A percentile compares a stretch with the other conserved stretches of the same genome.
These are phyloP conservation scores for Agelaius phoeniceus DNA, from an alignment of 2,113 vertebrate genomes.

Conservation along the genomic window DNA sequence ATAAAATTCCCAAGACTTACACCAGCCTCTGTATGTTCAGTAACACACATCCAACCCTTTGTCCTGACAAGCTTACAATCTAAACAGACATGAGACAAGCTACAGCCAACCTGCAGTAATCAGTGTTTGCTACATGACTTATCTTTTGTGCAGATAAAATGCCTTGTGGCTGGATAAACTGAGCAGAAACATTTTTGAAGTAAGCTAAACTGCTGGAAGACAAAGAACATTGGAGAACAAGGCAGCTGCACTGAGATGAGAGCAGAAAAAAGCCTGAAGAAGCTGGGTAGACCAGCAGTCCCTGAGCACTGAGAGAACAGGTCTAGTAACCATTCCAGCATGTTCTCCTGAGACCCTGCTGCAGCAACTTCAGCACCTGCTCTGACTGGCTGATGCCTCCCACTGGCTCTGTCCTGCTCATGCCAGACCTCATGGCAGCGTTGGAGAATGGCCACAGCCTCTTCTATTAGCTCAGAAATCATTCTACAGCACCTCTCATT, in stretches of 20 bases:
- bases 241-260: background rate
- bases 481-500: background rate
- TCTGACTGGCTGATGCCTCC: background rate
- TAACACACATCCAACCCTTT: background rate
- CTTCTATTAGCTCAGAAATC: background rate
- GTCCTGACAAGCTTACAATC: background rate
- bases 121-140: background rate
- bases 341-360: background rate
- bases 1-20: background rate
- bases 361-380: background rate
- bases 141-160: background rate
- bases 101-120: background rate
- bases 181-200: background rate
- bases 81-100: background rate
- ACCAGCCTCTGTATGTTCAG: background rate
- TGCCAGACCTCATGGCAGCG: background rate
- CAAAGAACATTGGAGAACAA: background rate
- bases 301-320: background rate
- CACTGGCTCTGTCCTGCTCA: background rate
- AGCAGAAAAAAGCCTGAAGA: background rate
- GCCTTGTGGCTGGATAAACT: background rate
- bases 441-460: background rate
- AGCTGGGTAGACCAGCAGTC: background rate
- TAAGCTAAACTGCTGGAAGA: background rate
- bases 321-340: background rate